Conservation (phyloP, 2,797 vertebrate genomes). For the Argya squamiceps region DNA sequence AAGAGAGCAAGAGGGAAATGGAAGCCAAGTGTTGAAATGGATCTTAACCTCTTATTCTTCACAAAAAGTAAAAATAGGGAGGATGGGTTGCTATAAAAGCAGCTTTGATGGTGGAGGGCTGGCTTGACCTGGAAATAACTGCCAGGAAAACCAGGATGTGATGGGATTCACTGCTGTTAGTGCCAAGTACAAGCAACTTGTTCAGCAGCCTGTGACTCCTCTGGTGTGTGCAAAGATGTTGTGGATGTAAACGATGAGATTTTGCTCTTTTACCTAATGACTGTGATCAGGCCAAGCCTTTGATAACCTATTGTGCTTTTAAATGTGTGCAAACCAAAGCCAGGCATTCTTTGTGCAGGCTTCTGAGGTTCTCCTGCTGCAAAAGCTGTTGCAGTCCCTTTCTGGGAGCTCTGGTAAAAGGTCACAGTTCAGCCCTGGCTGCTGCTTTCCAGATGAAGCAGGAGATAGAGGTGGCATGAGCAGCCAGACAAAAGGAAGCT, state of each 20-base stretch:
- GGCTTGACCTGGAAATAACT: background rate
- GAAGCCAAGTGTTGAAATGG: background rate
- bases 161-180: background rate
- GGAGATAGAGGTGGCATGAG: background rate
- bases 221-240: background rate
- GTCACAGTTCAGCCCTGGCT: background rate
- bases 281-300: background rate
- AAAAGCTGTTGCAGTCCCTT: fast-evolving
- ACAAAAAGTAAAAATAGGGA: background rate
- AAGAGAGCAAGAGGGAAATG: background rate
- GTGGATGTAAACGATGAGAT: background rate
- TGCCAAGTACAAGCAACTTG: background rate
- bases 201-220: background rate
- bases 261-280: background rate
- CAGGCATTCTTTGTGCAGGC: background rate
- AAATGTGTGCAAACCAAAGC: background rate
- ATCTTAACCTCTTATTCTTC: background rate
- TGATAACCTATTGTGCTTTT: background rate
- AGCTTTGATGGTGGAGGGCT: background rate
- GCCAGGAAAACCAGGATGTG: background rate
- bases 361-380: background rate
- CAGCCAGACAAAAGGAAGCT: background rate
- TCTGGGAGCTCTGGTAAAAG: background rate
- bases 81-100: background rate
- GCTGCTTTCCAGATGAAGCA: background rate